Conservation (phyloP, 2,797 vertebrate species). For the Semotilus atromaculatus region DNA sequence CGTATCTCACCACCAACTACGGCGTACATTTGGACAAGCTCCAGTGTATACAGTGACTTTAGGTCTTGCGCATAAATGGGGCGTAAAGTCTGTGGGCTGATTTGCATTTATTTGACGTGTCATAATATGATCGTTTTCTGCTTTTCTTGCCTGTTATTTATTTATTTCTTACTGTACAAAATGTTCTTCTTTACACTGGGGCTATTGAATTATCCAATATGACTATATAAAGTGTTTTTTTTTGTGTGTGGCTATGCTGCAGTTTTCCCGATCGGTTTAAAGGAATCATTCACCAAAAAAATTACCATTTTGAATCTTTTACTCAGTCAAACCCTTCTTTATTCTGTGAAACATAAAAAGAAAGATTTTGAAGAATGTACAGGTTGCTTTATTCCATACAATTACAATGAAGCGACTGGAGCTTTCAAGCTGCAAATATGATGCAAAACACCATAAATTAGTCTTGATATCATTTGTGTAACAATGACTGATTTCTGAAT, state of each 20-base stretch:
- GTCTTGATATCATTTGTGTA: not conserved
- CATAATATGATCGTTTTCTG: constrained; percentile 2
- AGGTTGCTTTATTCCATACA: not conserved
- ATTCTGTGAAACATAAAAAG: not conserved
- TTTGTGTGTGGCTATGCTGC: not conserved
- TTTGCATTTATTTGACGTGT: constrained; percentile 5
- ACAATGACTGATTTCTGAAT: not conserved
- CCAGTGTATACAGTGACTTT: constrained; percentile 57
- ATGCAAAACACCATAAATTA: not conserved
- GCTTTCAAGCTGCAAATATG: not conserved
- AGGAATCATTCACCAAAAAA: not conserved
- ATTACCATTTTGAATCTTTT: not conserved
- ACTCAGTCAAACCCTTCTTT: not conserved
- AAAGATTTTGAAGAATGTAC: not conserved
- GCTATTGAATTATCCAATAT: not conserved
- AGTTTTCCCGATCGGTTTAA: not conserved
- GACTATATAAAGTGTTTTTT: not conserved
- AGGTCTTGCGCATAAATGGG: constrained; percentile 22
- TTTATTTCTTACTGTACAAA: not conserved
- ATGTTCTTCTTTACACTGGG: not conserved
- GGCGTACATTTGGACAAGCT: constrained; percentile 69
- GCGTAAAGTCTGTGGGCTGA: constrained; percentile 15
- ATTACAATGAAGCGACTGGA: not conserved
- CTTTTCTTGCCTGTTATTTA: constrained; percentile 18
- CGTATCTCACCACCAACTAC: constrained; percentile 57